Evolutionary conservation across 2,797 vertebrate species (phyloP).

Genomic region (Tiaroga cobitis): DNA sequence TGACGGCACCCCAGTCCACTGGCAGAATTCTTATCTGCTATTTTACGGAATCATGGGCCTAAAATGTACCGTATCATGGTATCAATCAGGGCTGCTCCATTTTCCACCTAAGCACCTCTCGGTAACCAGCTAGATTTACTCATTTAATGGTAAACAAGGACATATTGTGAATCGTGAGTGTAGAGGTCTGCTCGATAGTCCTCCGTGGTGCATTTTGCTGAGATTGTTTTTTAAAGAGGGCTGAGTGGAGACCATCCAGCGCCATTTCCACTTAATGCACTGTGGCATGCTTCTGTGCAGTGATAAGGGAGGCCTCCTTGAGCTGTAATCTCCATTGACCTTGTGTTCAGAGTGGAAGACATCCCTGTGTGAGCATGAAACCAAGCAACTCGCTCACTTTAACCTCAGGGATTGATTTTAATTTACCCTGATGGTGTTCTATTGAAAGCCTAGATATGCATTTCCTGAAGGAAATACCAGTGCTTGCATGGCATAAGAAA

Average conservation of each 20-base stretch:
- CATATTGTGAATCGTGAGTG: constrained; percentile 46
- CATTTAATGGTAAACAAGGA: constrained; percentile 57
- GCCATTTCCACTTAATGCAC: constrained; percentile 47
- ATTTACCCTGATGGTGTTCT: constrained; percentile 53
- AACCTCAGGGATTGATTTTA: constrained; percentile 52
- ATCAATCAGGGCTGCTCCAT: constrained; percentile 26
- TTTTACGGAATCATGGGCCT: constrained; percentile 35
- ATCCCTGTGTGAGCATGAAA: constrained; percentile 47
- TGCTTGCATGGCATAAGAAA: not conserved
- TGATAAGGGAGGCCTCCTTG: constrained; percentile 55
- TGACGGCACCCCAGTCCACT: constrained; percentile 46
- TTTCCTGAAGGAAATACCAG: constrained; percentile 13
- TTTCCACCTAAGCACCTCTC: constrained; percentile 37
- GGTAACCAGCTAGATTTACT: constrained; percentile 50
- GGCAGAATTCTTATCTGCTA: constrained; percentile 52
- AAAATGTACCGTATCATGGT: constrained; percentile 29
- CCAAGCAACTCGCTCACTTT: constrained; percentile 40
- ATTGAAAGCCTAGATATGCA: constrained; percentile 26
- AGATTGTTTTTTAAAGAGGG: constrained; percentile 51
- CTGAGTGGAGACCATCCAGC: constrained; percentile 51
- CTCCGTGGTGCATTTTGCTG: constrained; percentile 41
- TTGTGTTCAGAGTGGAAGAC: constrained; percentile 55
- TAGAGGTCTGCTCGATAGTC: constrained; percentile 40
- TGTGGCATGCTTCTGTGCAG: constrained; percentile 35
- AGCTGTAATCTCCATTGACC: constrained; percentile 57